A percentile compares a stretch with the other conserved stretches of the same genome.
Conservation (phyloP, 1,140 invertebrate species). For the Lepidurus couesii region DNA sequence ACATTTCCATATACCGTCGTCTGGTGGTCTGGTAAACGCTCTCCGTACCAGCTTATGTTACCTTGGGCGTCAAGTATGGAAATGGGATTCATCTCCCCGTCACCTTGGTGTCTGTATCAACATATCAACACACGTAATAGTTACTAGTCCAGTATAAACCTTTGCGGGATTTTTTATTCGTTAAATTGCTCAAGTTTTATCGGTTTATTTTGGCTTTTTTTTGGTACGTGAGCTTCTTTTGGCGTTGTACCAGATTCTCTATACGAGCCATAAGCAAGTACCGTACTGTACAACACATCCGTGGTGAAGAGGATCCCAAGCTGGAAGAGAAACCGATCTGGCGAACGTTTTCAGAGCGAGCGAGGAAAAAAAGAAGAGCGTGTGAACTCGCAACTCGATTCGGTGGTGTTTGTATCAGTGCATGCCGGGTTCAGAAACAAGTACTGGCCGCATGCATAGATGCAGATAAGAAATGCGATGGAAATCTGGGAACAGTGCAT, state of each 20-base stretch:
- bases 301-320: neutral
- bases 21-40: too few species aligned
- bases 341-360: neutral
- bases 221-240: too few species aligned
- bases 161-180: neutral
- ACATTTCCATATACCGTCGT: neutral
- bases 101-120: neutral
- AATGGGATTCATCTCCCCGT: neutral
- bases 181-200: too few species aligned
- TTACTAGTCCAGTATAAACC: neutral
- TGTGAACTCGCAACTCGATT: neutral
- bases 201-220: too few species aligned
- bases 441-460: constrained; percentile 13
- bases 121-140: neutral
- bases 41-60: too few species aligned
- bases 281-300: neutral
- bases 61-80: neutral
- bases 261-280: neutral
- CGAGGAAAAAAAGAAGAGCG: neutral
- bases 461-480: neutral
- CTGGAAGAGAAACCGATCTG: neutral
- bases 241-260: too few species aligned
- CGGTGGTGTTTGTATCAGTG: too few species aligned
- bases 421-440: neutral
- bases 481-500: neutral